Conservation (phyloP, 2,888 invertebrate genomes). For the Alcis repandata region DNA sequence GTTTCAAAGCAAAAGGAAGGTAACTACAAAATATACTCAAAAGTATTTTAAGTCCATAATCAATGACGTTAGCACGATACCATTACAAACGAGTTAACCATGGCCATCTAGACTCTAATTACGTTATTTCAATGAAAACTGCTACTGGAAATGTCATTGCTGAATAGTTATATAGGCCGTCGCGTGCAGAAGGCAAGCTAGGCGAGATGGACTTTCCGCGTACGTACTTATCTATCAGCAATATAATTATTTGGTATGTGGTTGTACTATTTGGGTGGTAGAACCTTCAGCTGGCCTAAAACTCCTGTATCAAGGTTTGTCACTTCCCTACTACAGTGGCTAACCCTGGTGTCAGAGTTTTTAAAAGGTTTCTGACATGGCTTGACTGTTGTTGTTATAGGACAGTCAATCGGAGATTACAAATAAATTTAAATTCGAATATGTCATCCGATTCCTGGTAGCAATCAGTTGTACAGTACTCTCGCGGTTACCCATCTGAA, state of each 20-base stretch:
- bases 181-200: conserved; percentile 13
- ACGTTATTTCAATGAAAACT: conserved; percentile 33
- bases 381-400: too few species aligned
- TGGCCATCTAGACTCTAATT: conserved; percentile 27
- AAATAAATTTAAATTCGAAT: too few species aligned
- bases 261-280: neutral
- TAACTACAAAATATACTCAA: neutral
- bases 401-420: too few species aligned
- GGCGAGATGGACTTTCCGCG: conserved; percentile 11
- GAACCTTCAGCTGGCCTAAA: neutral
- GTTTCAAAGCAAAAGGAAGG: conserved; percentile 19
- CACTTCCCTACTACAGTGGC: neutral
- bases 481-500: too few species aligned
- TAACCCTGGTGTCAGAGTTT: too few species aligned
- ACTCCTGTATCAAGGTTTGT: neutral
- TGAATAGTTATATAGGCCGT: conserved; percentile 24
- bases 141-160: conserved; percentile 19
- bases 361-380: too few species aligned
- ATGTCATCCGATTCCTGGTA: too few species aligned
- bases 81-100: conserved; percentile 28
- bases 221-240: neutral
- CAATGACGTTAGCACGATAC: conserved; percentile 8
- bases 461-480: too few species aligned
- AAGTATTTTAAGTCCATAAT: neutral
- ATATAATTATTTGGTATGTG: neutral